phyloP scores from a whole-genome alignment of 1,140 invertebrate genomes.

The Leptopilina clavipes region DNA sequence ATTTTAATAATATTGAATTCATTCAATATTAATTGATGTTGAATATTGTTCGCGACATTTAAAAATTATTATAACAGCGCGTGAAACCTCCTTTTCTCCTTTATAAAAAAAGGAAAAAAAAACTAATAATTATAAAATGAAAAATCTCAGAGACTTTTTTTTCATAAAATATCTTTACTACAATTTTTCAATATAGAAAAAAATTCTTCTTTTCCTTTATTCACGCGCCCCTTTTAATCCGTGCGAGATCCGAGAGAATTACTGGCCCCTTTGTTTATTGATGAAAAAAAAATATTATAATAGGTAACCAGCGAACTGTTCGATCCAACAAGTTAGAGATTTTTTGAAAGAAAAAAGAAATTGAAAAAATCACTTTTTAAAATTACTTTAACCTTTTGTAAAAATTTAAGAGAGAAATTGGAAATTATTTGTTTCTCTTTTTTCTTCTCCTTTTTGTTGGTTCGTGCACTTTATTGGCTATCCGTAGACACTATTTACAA shows the following conservation, averaged over 20 bases:
- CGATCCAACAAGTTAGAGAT: neutral
- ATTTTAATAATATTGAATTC: too few relatives aligned
- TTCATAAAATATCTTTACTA: neutral
- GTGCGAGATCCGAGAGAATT: slow-evolving; percentile 75
- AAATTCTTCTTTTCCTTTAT: neutral
- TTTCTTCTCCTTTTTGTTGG: neutral
- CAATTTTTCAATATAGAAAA: too few relatives aligned
- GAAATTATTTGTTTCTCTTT: neutral
- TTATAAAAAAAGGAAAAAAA: too few relatives aligned
- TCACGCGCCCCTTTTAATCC: slow-evolving; percentile 67
- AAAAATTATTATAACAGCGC: slow-evolving; percentile 69
- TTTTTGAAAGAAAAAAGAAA: neutral
- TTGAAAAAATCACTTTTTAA: neutral
- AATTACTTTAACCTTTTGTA: too few relatives aligned
- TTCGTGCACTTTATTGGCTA: slow-evolving; percentile 1
- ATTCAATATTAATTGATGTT: too few relatives aligned
- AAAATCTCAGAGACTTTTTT: too few relatives aligned
- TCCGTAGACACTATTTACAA: slow-evolving; percentile 18
- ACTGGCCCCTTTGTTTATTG: slow-evolving; percentile 74
- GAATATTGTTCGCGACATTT: slow-evolving; percentile 50
- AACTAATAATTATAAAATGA: too few relatives aligned
- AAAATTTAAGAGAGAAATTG: too few relatives aligned
- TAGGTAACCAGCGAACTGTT: slow-evolving; percentile 39
- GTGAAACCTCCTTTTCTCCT: slow-evolving; percentile 49
- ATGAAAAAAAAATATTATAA: slow-evolving; percentile 56